These are phyloP conservation scores for Heloderma charlesbogerti DNA, from an alignment of 2,113 vertebrate genomes.

Conservation along the genomic window DNA sequence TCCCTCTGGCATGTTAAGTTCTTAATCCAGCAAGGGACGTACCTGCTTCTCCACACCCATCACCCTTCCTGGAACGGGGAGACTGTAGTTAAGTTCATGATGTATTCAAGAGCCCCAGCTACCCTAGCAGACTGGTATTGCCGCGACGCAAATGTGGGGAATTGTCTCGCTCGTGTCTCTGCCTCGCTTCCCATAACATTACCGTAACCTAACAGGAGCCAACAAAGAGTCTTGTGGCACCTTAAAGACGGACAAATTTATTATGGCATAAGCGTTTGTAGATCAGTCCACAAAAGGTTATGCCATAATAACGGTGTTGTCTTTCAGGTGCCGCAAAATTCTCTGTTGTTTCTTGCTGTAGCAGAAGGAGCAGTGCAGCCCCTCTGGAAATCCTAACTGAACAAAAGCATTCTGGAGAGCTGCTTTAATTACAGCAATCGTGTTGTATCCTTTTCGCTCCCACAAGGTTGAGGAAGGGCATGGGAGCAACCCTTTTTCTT, in stretches of 20 bases:
- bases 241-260: background rate
- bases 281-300: no score
- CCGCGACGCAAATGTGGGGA: background rate
- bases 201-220: background rate
- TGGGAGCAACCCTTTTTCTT: no score
- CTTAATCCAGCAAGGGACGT: no score
- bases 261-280: background rate
- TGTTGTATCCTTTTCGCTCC: background rate
- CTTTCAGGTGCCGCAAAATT: background rate
- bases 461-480: no score
- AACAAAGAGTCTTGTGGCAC: background rate
- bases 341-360: background rate
- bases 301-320: background rate
- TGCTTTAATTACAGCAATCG: no score
- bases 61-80: no score
- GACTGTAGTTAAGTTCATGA: no score
- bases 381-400: background rate
- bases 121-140: no score
- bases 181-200: background rate
- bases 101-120: no score
- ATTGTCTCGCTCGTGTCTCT: background rate
- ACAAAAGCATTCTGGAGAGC: background rate
- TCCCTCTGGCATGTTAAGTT: no score
- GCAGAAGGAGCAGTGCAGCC: background rate
- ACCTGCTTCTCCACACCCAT: no score